Conservation (phyloP, 2,888 invertebrate species). For the Lacanobia oleracea region DNA sequence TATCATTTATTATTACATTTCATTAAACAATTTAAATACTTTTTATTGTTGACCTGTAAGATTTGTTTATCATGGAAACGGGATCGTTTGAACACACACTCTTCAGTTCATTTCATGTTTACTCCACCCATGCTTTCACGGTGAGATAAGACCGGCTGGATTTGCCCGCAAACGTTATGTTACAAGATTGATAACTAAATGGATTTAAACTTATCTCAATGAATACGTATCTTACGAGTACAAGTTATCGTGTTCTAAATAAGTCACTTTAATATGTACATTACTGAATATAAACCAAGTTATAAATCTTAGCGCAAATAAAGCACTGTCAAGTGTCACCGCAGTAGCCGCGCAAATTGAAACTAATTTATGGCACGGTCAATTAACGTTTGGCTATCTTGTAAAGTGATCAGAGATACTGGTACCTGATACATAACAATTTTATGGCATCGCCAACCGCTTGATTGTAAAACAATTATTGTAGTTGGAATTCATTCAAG, state of each 20-base stretch:
- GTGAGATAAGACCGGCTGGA: no score
- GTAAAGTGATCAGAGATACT: constrained; percentile 14
- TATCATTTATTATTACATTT: no score
- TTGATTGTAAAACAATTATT: background rate
- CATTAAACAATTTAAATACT: no score
- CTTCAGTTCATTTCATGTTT: no score
- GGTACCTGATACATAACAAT: background rate
- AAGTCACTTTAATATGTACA: background rate
- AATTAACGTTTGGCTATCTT: constrained; percentile 29
- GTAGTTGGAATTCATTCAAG: no score
- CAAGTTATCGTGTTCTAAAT: background rate
- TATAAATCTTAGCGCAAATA: constrained; percentile 34
- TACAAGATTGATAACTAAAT: background rate
- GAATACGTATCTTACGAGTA: background rate
- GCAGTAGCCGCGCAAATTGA: constrained; percentile 23
- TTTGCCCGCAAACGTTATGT: background rate
- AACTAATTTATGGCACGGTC: constrained; percentile 33
- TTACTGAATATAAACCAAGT: constrained; percentile 12
- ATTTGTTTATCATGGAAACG: no score
- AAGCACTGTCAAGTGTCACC: constrained; percentile 10
- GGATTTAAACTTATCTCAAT: background rate
- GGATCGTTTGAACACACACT: no score
- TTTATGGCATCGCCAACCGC: background rate
- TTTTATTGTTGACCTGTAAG: no score
- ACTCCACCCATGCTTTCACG: no score